A percentile compares a stretch with the other conserved stretches of the same genome.
phyloP scores from a whole-genome alignment of 2,797 vertebrate species.

The Cryptoprocta ferox region DNA sequence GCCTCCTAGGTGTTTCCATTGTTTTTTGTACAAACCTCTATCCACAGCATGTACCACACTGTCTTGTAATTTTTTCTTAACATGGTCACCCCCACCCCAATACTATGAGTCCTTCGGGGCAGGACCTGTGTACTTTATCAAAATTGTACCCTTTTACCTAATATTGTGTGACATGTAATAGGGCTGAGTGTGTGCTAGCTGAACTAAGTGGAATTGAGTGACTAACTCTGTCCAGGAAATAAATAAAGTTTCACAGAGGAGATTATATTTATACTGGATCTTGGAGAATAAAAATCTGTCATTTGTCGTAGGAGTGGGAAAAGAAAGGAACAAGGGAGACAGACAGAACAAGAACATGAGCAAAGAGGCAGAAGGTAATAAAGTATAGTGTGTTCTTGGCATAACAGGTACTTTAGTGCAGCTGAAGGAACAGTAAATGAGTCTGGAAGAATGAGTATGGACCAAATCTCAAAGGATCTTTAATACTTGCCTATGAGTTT shows the following conservation, averaged over 20 bases:
- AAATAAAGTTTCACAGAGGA: not conserved
- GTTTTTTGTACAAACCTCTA: not conserved
- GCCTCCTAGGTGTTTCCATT: not conserved
- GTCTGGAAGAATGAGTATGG: not conserved
- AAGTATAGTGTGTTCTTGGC: not conserved
- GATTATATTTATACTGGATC: constrained; percentile 8
- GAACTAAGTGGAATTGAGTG: not conserved
- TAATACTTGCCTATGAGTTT: not conserved
- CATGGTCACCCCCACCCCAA: not conserved
- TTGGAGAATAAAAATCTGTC: not conserved
- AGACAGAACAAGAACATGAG: not conserved
- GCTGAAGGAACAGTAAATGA: not conserved
- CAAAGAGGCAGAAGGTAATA: not conserved
- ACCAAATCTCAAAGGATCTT: not conserved
- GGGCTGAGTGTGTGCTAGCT: not conserved
- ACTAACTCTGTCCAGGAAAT: not conserved
- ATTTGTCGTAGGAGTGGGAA: not conserved
- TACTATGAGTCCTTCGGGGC: not conserved
- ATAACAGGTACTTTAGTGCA: not conserved
- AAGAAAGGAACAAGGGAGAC: not conserved
- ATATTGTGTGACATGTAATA: not conserved
- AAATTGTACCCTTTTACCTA: not conserved
- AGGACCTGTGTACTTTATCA: not conserved
- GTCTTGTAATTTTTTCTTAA: not conserved
- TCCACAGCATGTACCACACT: not conserved